phyloP scores from a whole-genome alignment of 2,113 vertebrate species.

The human (Homo sapiens) region GRCh38 chr6:140124001-140124500 shows the following conservation, averaged over 20 bases:
- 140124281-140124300: constrained; percentile 29
- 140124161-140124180: constrained; percentile 14
- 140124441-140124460: neutral
- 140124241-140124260: neutral
- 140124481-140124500: neutral
- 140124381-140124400: neutral
- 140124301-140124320: constrained; percentile 5
- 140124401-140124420: neutral
- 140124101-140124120: neutral
- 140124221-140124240: neutral
- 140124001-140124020: neutral
- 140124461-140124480: constrained; percentile 30
- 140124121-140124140: neutral
- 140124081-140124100: neutral
- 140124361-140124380: neutral
- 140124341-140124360: neutral
- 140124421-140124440: neutral
- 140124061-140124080: neutral
- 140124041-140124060: neutral
- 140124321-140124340: neutral
- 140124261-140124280: neutral
- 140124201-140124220: neutral
- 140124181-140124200: constrained; percentile 25
- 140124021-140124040: neutral
- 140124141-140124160: constrained; percentile 11